Evolutionary conservation across 2,888 invertebrate species (phyloP).

Genomic region (Incurvaria masculella): DNA sequence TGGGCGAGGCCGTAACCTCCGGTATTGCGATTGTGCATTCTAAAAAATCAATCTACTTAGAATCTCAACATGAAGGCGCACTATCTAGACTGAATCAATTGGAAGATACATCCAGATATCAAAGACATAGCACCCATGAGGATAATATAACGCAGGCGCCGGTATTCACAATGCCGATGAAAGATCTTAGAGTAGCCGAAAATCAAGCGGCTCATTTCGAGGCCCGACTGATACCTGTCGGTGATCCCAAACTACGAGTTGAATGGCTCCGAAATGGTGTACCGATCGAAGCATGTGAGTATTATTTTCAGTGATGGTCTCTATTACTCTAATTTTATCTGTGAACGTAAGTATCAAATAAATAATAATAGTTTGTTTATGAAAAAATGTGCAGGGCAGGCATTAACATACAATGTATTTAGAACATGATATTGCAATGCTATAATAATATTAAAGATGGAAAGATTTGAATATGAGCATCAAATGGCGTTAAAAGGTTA

Average conservation of each 20-base stretch:
- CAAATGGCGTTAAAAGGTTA: too few relatives aligned
- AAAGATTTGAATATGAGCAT: too few relatives aligned
- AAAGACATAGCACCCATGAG: conserved; percentile 70
- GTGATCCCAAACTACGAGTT: conserved; percentile 87
- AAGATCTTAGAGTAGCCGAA: conserved; percentile 81
- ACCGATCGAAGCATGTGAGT: conserved; percentile 83
- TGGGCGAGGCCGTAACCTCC: conserved; percentile 92
- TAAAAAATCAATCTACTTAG: conserved; percentile 80
- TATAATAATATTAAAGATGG: too few relatives aligned
- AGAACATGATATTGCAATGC: too few relatives aligned
- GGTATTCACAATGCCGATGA: conserved; percentile 88
- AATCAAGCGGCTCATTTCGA: conserved; percentile 94
- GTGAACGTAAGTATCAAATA: too few relatives aligned
- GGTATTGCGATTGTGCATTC: conserved; percentile 82
- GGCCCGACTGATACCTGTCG: conserved; percentile 90
- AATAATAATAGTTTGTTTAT: too few relatives aligned
- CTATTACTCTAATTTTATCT: not conserved
- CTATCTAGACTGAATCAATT: conserved; percentile 76
- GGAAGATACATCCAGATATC: conserved; percentile 75
- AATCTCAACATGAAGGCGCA: conserved; percentile 86
- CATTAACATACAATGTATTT: too few relatives aligned
- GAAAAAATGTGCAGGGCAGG: not conserved
- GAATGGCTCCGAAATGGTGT: conserved; percentile 94
- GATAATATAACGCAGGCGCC: conserved; percentile 84
- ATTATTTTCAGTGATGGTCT: not conserved